Base-by-base conservation (phyloP, 2,888 invertebrate species). In the Spisula solida region DNA sequence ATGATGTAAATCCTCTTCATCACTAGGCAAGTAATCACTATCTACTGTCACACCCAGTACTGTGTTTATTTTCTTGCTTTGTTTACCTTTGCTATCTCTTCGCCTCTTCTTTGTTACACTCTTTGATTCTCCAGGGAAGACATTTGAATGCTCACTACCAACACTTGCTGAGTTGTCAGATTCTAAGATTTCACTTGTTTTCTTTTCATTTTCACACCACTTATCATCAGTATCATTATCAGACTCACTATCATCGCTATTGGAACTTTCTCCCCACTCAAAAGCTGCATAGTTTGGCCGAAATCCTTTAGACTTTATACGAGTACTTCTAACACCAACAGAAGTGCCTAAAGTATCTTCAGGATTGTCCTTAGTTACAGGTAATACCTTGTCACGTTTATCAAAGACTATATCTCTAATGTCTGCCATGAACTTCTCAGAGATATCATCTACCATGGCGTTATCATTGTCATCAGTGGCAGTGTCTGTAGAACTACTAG, bases 241-340 rank as follows among this genome's bases (percentile, higher is more conserved):
- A 48, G 48, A 20, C 0, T n/a, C 48, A 48, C 47, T 29, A 10
- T 55, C 34, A 6, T 56, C 85, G 70, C 12, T 79, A 48, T 70
- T 31, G 51, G 8, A 41, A 60, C 60, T 60, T 14, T 25, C 34
- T 51, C 29, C 75, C 41, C 79, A 75, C 16, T 84, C 81, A 41
- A 88, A 56, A 41, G 47, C 60, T 81, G 83, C 75, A 85, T 85
- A 85, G 48, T 84, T 66, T 48, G 85, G 81, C 25, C 81, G 51
- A 41, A 48, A 81, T n/a, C 88, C 84, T n/a, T 31, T 47, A 47
- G 84, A 84, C 16, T 60, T 41, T 25, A 81, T 41, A 70, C 88
- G 48, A 16, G 79, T 79, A 34, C 84, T 84, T 78, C 29, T 75
- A 12, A 41, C 34, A 34, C 29, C 51, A 12, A 41, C 34, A 34